Conservation (phyloP, 2,797 vertebrate species). For the Tangara arthus region DNA sequence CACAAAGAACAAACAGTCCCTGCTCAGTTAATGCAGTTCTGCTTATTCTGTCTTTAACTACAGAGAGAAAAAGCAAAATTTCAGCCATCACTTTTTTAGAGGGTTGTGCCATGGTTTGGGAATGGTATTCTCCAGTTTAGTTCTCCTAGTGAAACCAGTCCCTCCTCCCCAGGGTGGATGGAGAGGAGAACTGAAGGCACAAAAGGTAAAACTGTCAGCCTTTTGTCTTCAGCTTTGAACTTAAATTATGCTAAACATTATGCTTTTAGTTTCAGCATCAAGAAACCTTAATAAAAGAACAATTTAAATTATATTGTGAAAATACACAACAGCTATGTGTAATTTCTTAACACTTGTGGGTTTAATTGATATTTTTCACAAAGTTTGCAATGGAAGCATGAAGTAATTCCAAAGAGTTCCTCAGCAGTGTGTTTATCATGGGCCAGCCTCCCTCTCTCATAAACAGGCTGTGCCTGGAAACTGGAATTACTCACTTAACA, state of each 20-base stretch:
- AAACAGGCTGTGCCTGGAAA: background rate
- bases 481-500: background rate
- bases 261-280: background rate
- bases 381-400: background rate
- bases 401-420: background rate
- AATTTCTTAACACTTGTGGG: background rate
- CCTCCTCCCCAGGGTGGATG: fast-evolving
- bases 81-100: background rate
- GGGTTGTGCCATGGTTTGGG: background rate
- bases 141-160: background rate
- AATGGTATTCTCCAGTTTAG: background rate
- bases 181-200: background rate
- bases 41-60: background rate
- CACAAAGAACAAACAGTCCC: background rate
- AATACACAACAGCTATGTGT: background rate
- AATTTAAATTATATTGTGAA: background rate
- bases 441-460: background rate
- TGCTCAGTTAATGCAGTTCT: background rate
- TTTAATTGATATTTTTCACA: background rate
- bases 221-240: background rate
- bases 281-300: background rate
- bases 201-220: background rate
- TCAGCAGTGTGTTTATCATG: background rate
- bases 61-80: background rate
- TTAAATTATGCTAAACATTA: background rate